These are phyloP conservation scores for Eulemur coronatus DNA, from an alignment of 2,797 vertebrate genomes.

Conservation along the genomic window DNA sequence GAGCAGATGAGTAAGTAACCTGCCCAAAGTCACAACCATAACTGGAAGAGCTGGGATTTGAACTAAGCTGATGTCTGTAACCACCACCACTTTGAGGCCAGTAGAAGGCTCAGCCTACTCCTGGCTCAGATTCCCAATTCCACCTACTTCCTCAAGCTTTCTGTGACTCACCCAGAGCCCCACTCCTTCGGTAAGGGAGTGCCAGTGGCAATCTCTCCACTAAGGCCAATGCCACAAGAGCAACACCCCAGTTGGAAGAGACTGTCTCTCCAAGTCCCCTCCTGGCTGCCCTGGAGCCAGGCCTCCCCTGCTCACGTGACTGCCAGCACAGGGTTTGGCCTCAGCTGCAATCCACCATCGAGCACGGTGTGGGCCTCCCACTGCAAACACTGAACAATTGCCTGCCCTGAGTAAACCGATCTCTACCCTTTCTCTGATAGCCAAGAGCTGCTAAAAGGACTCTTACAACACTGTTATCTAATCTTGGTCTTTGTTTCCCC, in stretches of 20 bases:
- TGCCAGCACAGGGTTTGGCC: not conserved
- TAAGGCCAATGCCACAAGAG: not conserved
- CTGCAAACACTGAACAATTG: not conserved
- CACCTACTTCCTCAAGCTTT: not conserved
- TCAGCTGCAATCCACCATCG: not conserved
- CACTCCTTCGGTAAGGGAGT: not conserved
- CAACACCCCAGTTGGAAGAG: not conserved
- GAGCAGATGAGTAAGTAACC: not conserved
- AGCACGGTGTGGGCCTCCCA: not conserved
- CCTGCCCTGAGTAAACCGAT: not conserved
- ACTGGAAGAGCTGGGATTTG: not conserved
- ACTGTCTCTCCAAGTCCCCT: not conserved
- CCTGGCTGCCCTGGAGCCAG: not conserved
- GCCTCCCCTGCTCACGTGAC: not conserved
- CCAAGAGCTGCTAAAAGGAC: not conserved
- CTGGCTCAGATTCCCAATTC: not conserved
- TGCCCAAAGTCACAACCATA: not conserved
- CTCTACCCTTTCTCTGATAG: not conserved
- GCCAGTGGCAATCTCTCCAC: not conserved
- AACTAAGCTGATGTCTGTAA: not conserved
- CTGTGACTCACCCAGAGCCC: not conserved
- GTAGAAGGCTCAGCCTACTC: not conserved
- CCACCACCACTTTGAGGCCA: no score
- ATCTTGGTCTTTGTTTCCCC: slow-evolving; percentile 4
- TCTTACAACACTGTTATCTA: not conserved